Base-by-base conservation (phyloP, 2,888 invertebrate genomes). In the Yponomeuta cagnagella region DNA sequence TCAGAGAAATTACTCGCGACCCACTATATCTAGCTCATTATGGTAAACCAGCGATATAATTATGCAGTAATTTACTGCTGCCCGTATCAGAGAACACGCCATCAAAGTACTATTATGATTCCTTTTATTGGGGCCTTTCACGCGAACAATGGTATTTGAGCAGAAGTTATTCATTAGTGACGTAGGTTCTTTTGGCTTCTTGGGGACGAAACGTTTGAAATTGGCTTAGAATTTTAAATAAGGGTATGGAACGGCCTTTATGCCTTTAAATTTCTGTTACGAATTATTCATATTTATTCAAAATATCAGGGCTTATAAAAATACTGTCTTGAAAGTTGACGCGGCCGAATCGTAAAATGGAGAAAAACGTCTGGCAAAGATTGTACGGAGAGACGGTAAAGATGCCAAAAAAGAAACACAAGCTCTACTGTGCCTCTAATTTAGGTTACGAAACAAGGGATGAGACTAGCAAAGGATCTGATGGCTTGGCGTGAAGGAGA, bases 31-130 rank as follows among this genome's bases (percentile, higher is more conserved):
- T 87, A 78, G 76, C 82, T 87, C 84, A 86, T 90, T 90, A 88
- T 83, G 81, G 84, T 89, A 85, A 89, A 90, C 89, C 79, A 76
- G 82, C 87, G 83, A 86, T 88, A 89, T 83, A 89, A 88, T 88
- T 85, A 87, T 82, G 75, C 76, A 75, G 80, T 84, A 85, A 87
- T 87, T 89, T 88, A 88, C 86, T 82, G 79, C 63, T 80, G 81
- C 78, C 78, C 79, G 79, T 90, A 90, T 88, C 89, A 88, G 80
- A 86, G 82, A 88, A 90, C 90, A 90, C 82, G 86, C 82, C 81
- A 82, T 70, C 84, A 76, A 58, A 58, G 52, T 58, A 79, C 84
- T 78, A 84, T 85, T 88, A 88, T 90, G 89, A 85, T 87, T 86
- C 88, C 87, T 86, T 89, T 90, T 88, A 91, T 89, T 87, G 82